Conservation (phyloP, 2,797 vertebrate genomes). For the Spondyliosoma cantharus region DNA sequence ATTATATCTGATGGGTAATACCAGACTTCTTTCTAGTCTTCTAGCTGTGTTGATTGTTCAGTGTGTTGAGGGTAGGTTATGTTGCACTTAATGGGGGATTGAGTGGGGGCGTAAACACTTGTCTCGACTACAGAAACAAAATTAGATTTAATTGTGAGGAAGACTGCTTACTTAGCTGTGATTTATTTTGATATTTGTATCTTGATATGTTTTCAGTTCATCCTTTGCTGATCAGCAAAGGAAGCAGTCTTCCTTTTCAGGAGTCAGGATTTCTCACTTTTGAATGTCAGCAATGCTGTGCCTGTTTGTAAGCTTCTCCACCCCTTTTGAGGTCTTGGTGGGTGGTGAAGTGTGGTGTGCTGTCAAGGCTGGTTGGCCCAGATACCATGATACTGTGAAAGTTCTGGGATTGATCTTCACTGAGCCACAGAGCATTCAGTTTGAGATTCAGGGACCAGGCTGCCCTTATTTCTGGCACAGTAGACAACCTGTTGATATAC, state of each 20-base stretch:
- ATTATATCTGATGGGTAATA: constrained; percentile 59
- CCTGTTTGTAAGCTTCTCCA: constrained; percentile 6
- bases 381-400: constrained; percentile 13
- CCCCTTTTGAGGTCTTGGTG: constrained; percentile 53
- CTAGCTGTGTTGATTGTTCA: constrained; percentile 48
- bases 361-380: constrained; percentile 32
- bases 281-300: constrained; percentile 24
- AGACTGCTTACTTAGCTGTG: neutral
- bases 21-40: constrained; percentile 21
- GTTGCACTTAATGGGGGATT: constrained; percentile 2
- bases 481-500: neutral
- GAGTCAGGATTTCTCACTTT: constrained; percentile 11
- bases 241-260: too few relatives aligned
- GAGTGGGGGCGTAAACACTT: neutral
- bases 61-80: neutral
- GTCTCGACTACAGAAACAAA: neutral
- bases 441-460: neutral
- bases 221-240: neutral
- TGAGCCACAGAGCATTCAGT: neutral
- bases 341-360: constrained; percentile 27
- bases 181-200: constrained; percentile 8
- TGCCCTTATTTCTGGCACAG: neutral
- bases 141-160: neutral
- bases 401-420: constrained; percentile 9
- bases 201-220: constrained; percentile 1